Evolutionary conservation across 2,113 vertebrate species (phyloP).

Genomic region (Himantopus leucocephalus): DNA sequence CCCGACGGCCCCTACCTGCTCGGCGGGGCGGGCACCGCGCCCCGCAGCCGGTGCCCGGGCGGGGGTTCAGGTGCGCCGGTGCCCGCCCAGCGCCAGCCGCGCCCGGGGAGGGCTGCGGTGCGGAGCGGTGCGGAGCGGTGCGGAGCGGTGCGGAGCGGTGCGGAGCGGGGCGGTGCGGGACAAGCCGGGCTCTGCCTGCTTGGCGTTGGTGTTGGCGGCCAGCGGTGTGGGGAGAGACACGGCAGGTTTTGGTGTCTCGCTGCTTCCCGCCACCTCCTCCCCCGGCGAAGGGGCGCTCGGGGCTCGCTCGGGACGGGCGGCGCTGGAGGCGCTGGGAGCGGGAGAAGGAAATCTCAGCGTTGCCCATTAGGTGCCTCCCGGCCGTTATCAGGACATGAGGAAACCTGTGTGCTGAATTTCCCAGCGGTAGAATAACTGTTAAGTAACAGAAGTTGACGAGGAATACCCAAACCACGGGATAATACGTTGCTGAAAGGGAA

Average conservation of each 20-base stretch:
- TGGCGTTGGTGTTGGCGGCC: background rate
- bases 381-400: background rate
- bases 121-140: background rate
- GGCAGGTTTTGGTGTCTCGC: background rate
- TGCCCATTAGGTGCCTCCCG: background rate
- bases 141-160: background rate
- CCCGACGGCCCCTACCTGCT: background rate
- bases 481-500: background rate
- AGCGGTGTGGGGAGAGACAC: background rate
- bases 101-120: background rate
- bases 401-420: slow-evolving; percentile 21
- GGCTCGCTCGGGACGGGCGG: background rate
- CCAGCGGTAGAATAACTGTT: background rate
- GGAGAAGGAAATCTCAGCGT: background rate
- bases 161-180: background rate
- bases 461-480: background rate
- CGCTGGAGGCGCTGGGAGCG: background rate
- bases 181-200: background rate
- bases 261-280: background rate
- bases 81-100: background rate
- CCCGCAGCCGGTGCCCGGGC: background rate
- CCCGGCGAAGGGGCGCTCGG: background rate
- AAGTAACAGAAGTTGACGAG: background rate
- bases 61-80: background rate
- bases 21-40: background rate